A percentile compares a stretch with the other conserved stretches of the same genome.
Conservation (phyloP, 1,140 invertebrate species). For the Notospermus geniculatus region DNA sequence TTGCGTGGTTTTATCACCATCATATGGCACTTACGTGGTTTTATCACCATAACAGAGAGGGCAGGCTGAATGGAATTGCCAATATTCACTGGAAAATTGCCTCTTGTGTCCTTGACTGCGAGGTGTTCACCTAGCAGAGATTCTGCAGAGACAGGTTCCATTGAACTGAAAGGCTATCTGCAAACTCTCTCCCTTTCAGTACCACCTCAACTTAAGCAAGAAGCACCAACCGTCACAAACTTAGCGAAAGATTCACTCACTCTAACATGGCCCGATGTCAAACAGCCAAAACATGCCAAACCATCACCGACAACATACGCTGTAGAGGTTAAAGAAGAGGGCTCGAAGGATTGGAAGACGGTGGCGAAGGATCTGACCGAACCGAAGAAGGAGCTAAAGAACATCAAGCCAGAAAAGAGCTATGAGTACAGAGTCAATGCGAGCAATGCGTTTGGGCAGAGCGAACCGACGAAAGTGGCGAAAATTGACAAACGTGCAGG, state of each 20-base stretch:
- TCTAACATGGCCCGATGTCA: background rate
- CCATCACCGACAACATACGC: constrained; percentile 3
- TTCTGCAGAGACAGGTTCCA: no score
- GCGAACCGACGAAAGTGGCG: constrained; percentile 33
- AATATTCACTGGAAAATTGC: no score
- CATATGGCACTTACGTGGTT: no score
- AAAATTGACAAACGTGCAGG: constrained; percentile 4
- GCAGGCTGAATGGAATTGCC: no score
- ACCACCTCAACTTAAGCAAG: background rate
- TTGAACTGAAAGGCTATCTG: no score
- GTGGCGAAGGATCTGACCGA: constrained; percentile 30
- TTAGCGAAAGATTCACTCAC: background rate
- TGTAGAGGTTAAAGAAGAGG: constrained; percentile 30
- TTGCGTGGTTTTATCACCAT: no score
- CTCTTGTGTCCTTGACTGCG: no score
- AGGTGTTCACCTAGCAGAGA: no score
- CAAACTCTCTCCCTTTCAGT: background rate
- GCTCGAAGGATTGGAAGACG: constrained; percentile 40
- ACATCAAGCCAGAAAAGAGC: constrained; percentile 78
- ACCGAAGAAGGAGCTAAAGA: constrained; percentile 25
- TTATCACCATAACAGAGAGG: no score
- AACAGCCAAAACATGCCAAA: background rate
- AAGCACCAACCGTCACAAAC: background rate
- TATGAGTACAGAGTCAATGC: constrained; percentile 92
- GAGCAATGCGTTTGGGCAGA: constrained; percentile 75